Base-by-base conservation (phyloP, 2,113 vertebrate genomes). In the Patagioenas fasciata region DNA sequence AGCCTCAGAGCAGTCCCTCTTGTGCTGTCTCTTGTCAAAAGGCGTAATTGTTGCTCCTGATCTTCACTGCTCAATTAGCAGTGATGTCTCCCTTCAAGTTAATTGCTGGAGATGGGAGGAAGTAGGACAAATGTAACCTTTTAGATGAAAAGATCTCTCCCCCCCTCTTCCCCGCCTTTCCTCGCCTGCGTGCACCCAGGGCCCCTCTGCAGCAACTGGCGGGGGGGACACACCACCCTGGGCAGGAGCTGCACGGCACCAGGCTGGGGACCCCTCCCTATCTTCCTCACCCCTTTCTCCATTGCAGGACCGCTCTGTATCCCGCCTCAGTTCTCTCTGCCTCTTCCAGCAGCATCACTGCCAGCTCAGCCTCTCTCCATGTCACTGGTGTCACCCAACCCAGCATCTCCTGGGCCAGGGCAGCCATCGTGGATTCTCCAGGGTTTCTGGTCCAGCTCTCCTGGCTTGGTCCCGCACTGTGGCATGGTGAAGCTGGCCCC, bases 21-120 rank as follows among this genome's bases (percentile, higher is more conserved):
- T 95, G 95, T 97, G 96, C 97, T 96, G 96, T 97, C 95, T 97
- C 96, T 97, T 97, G 97, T 97, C 97, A 98, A 98, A 98, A 97
- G 97, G 94, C 97, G 95, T 98, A 98, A 98, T 98, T 98, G 97
- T 97, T 97, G 97, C 96, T 97, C 97, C 97, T 98, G 97, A 98
- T 98, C 97, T 97, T 96, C 90, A 95, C 97, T 98, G 96, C 96
- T 98, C 97, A 98, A 97, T 98, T 98, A 98, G 97, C 93, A 94
- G 96, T 97, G 97, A 97, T 98, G 97, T 97, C 97, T 98, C 97
- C 97, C 97, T 98, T 97, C 97, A 97, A 96, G 96, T 97, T 98
- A 98, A 98, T 98, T 98, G 97, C 97, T 95, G 96, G 96, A 97
- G 97, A 97, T 97, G 95, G 97, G 94, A 98, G 96, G 96, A 97